A percentile compares a stretch with the other conserved stretches of the same genome.
phyloP scores from a whole-genome alignment of 2,113 vertebrate genomes.

The Peromyscus polionotus region DNA sequence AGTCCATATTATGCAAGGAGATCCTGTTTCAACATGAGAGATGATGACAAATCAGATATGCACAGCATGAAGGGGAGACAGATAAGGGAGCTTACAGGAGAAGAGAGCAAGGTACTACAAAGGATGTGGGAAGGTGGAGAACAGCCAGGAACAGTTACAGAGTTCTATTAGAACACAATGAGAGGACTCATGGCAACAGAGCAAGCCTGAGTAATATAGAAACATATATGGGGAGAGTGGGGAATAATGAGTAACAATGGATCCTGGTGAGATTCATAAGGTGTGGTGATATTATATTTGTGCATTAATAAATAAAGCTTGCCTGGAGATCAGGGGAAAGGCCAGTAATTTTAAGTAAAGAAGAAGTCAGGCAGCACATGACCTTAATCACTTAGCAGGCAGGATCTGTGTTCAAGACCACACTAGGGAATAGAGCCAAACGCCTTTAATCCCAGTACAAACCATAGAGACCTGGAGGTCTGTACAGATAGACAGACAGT shows the following conservation, averaged over 20 bases:
- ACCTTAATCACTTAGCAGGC: no score
- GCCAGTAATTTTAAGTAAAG: no score
- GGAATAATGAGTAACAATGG: not conserved
- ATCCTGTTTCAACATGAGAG: not conserved
- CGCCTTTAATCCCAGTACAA: no score
- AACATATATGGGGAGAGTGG: not conserved
- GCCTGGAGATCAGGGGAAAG: no score
- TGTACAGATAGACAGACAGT: no score
- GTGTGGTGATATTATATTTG: no score
- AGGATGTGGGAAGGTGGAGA: not conserved
- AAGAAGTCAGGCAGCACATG: no score
- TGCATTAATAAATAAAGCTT: no score
- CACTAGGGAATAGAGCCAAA: no score
- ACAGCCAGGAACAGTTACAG: not conserved
- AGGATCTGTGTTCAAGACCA: no score
- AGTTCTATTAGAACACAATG: slow-evolving; percentile 37
- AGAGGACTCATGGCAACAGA: not conserved
- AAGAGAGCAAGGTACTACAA: not conserved
- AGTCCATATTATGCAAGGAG: not conserved
- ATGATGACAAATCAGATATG: not conserved
- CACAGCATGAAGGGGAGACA: rapidly evolving
- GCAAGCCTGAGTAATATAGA: not conserved
- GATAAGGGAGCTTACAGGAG: not conserved
- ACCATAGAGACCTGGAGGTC: no score
- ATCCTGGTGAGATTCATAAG: not conserved